These are phyloP conservation scores for Campoplex nolae DNA, from an alignment of 2,888 invertebrate species.

Conservation along the genomic window DNA sequence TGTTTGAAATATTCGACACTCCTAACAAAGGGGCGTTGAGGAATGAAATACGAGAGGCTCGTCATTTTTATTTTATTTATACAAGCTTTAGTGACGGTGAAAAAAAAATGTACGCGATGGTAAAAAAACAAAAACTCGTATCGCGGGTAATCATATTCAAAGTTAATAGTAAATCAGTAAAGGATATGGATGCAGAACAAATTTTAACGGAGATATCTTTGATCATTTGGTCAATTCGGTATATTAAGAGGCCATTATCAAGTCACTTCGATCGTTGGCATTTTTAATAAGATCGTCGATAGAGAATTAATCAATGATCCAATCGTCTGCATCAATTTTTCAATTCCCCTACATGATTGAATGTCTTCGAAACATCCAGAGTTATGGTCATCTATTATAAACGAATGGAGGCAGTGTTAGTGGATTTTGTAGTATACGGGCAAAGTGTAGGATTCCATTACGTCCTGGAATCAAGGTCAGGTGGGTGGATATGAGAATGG, in stretches of 20 bases:
- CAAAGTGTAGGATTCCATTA: conserved; percentile 23
- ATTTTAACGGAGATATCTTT: background rate
- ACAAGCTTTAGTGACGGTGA: background rate
- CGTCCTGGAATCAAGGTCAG: conserved; percentile 61
- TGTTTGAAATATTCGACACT: conserved; percentile 53
- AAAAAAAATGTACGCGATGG: background rate
- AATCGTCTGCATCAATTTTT: background rate
- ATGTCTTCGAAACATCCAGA: background rate
- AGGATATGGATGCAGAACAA: background rate
- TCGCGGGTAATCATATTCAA: background rate
- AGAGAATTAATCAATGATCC: background rate
- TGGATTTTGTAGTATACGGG: conserved; percentile 11
- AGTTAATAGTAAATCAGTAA: background rate
- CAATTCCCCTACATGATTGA: background rate
- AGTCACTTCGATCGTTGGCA: background rate
- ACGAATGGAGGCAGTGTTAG: background rate
- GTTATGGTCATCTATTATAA: background rate
- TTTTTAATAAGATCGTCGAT: background rate
- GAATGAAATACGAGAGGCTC: conserved; percentile 1
- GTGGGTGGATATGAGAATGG: conserved; percentile 51
- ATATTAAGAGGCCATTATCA: no score
- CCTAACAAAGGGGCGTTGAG: background rate
- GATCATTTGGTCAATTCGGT: background rate
- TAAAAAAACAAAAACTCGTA: background rate
- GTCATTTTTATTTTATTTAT: conserved; percentile 8